Base-by-base conservation (phyloP, 2,113 vertebrate species). In the Amblyopsis rosae region DNA sequence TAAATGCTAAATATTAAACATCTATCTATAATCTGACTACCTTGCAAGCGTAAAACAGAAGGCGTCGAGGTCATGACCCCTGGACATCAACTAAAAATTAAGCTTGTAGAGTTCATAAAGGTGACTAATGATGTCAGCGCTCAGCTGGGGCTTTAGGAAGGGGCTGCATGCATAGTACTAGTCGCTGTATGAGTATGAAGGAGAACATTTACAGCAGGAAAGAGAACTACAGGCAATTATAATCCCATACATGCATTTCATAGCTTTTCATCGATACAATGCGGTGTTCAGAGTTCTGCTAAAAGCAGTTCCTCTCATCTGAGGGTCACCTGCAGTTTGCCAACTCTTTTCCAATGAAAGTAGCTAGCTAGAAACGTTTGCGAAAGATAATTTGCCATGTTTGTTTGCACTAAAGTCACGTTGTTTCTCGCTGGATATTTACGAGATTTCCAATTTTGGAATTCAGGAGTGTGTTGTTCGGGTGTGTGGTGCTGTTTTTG, bases 81-180 rank as follows among this genome's bases (percentile, higher is more conserved):
- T 92, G 15, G 97, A 96, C 0, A 95, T 95, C 79, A 94, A 86
- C 48, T 94, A 92, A 75, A 99, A 98, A 73, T 96, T 94, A 51
- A 99, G 89, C 0, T 99, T 96, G 4, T 95, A 98, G 72, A 99
- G 94, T 84, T 99, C 97, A 9, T 99, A 99, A 19, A 99, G 93
- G 5, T 95, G 94, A 78, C 82, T 95, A 73, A 97, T 93, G 59
- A 99, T 96, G 82, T 98, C 95, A 54, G 91, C 94, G 74, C 92
- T 95, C 62, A 95, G 91, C 79, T 94, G 93, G 8, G 94, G 84
- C 83, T 96, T 97, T 86, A 98, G 87, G 75, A 99, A 95, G 19
- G 97, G 97, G 85, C 96, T 99, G 82, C 96, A 93, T 68, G 93
- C 92, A 69, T 96, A 97, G 88, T 96, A 99, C 97, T 97, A 99